These are phyloP conservation scores for Amblyornis subalaris DNA, from an alignment of 2,113 vertebrate species.

Conservation along the genomic window DNA sequence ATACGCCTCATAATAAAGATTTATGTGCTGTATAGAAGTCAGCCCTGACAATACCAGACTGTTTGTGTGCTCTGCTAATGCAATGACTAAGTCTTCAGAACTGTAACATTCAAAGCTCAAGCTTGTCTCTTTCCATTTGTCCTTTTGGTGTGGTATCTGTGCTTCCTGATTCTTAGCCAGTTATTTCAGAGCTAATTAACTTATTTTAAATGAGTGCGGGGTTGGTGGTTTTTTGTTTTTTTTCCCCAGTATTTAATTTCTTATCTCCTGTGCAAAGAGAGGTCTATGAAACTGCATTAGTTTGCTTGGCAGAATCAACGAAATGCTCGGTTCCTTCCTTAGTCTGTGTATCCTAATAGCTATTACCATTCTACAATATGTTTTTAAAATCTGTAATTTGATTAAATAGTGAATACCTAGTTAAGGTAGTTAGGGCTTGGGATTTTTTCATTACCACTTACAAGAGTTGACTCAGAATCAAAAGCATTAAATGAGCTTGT, in stretches of 20 bases:
- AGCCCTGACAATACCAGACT: not conserved
- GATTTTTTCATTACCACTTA: not conserved
- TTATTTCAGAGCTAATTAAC: not conserved
- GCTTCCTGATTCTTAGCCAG: not conserved
- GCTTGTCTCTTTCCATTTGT: not conserved
- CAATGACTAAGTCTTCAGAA: not conserved
- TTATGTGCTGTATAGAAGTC: not conserved
- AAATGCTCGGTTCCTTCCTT: not conserved
- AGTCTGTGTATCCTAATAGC: not conserved
- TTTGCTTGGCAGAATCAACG: not conserved
- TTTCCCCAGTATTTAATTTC: not conserved
- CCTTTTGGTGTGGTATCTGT: not conserved
- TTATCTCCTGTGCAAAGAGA: not conserved
- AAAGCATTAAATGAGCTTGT: not conserved
- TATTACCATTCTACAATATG: not conserved
- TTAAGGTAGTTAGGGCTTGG: not conserved
- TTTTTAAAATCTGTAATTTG: not conserved
- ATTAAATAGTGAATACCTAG: not conserved
- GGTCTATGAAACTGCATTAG: not conserved
- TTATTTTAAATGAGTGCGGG: not conserved
- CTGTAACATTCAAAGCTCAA: not conserved
- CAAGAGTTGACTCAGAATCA: not conserved
- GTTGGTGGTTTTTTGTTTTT: accelerated
- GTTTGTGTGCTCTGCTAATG: not conserved
- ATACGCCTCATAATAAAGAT: not conserved